Evolutionary conservation across 2,113 vertebrate genomes (phyloP).

Genomic region (Casuarius casuarius): DNA sequence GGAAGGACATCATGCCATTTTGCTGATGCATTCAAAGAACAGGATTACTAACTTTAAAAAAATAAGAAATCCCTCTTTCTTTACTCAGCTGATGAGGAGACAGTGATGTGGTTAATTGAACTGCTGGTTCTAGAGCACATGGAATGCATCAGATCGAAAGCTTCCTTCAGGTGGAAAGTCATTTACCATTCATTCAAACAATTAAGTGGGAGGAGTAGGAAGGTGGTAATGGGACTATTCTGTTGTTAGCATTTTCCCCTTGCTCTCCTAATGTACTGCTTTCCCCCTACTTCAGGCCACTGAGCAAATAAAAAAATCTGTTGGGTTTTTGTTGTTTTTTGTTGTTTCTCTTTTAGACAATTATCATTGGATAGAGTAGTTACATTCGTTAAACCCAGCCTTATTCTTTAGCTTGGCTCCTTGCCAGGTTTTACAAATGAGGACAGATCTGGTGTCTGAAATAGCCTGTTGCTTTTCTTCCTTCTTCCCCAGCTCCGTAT

Average conservation of each 20-base stretch:
- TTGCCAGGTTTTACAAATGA: background rate
- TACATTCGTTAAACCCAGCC: background rate
- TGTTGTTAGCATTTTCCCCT: background rate
- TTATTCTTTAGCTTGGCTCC: background rate
- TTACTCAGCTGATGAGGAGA: background rate
- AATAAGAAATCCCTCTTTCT: background rate
- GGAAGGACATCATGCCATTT: background rate
- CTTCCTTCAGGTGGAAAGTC: background rate
- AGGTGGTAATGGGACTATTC: background rate
- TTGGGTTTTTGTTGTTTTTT: background rate
- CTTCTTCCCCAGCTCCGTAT: background rate
- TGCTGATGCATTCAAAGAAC: background rate
- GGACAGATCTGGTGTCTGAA: background rate
- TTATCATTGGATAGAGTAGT: background rate
- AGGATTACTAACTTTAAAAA: background rate
- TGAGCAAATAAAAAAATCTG: background rate
- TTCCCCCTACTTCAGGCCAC: background rate
- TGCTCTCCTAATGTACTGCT: background rate
- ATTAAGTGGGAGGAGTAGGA: background rate
- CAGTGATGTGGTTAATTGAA: background rate
- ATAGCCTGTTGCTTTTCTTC: background rate
- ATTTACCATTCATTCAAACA: background rate
- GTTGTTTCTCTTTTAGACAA: background rate
- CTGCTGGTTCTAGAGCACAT: background rate
- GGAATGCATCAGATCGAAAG: background rate